Conservation (phyloP, 2,888 invertebrate species). For the Aproaerema taeniolella region DNA sequence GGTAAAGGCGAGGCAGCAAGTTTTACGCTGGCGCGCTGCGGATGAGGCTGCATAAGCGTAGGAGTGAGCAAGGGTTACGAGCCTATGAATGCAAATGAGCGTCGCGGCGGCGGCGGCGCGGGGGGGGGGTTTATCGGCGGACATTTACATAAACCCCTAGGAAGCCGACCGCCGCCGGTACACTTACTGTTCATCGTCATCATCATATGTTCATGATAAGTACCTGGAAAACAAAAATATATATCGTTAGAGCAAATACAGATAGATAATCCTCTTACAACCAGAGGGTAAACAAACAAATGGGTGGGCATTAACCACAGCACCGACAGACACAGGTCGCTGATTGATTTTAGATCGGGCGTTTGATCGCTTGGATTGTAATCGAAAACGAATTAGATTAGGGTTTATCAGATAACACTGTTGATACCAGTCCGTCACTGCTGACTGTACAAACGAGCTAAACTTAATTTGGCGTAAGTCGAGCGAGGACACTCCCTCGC, state of each 20-base stretch:
- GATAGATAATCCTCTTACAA: not conserved
- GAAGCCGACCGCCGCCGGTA: slow-evolving; percentile 30
- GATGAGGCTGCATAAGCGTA: slow-evolving; percentile 54
- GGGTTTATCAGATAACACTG: slow-evolving; percentile 12
- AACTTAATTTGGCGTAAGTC: slow-evolving; percentile 35
- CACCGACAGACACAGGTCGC: no score
- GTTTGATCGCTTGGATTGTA: slow-evolving; percentile 22
- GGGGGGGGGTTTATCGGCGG: slow-evolving; percentile 54
- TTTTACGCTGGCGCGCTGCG: slow-evolving; percentile 54
- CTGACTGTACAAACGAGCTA: slow-evolving; percentile 28
- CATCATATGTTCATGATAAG: slow-evolving; percentile 47
- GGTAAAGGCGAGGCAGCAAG: slow-evolving; percentile 63
- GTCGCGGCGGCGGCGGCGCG: slow-evolving; percentile 45
- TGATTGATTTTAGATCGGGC: slow-evolving; percentile 19
- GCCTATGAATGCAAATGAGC: slow-evolving; percentile 77
- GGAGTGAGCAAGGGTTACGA: slow-evolving; percentile 71
- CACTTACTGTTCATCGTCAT: slow-evolving; percentile 51
- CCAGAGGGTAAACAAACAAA: no score
- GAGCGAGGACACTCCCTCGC: slow-evolving; percentile 18
- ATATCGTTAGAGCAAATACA: not conserved
- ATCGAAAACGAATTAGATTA: slow-evolving; percentile 28
- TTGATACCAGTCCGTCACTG: slow-evolving; percentile 15
- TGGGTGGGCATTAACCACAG: no score
- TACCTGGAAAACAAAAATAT: slow-evolving; percentile 37
- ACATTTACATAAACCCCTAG: slow-evolving; percentile 70